Conservation (phyloP, 1,140 invertebrate species). For the Tetramorium simillimum region DNA sequence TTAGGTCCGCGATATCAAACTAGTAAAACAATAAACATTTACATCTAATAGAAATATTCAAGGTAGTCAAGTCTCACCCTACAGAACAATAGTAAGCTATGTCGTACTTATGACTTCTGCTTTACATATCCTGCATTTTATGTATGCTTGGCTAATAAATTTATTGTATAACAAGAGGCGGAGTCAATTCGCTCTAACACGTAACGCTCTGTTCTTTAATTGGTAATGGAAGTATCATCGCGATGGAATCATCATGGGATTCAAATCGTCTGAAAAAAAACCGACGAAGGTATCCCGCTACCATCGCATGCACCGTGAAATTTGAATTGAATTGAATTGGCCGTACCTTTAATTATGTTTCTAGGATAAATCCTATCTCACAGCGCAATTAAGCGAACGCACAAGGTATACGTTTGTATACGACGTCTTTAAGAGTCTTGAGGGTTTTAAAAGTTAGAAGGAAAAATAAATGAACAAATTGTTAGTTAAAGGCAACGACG, state of each 20-base stretch:
- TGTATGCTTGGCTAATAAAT: slow-evolving; percentile 15
- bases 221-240: background rate
- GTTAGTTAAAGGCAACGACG: background rate
- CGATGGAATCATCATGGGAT: slow-evolving; percentile 18
- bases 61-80: slow-evolving; percentile 2
- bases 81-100: background rate
- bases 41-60: slow-evolving; percentile 5
- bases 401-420: background rate
- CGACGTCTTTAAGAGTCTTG: background rate
- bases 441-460: background rate
- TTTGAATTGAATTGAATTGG: slow-evolving; percentile 51
- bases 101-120: background rate
- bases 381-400: background rate
- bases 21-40: background rate
- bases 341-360: slow-evolving; percentile 17
- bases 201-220: background rate
- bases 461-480: background rate
- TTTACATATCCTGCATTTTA: slow-evolving; percentile 1
- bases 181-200: background rate
- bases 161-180: background rate
- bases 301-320: background rate
- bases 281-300: slow-evolving; percentile 14
- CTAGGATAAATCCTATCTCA: slow-evolving; percentile 18
- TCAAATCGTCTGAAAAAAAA: slow-evolving; percentile 19
- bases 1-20: background rate